Conservation (phyloP, 2,888 invertebrate species). For the Eristalinus aeneus region DNA sequence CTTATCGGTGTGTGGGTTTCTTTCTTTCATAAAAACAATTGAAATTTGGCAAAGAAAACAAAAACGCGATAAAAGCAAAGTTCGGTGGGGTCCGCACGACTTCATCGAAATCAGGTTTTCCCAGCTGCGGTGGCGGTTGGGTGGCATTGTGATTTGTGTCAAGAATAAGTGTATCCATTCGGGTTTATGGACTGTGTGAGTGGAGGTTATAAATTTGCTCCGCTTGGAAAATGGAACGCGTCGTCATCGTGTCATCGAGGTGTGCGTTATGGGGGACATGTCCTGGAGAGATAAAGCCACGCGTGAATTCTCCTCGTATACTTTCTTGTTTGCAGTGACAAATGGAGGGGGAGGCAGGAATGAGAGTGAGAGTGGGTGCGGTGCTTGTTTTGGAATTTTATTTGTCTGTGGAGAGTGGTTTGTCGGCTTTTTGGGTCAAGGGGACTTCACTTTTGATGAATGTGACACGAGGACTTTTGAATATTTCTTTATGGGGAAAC, state of each 20-base stretch:
- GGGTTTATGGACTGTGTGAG: not conserved
- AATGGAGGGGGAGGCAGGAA: not conserved
- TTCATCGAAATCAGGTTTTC: not conserved
- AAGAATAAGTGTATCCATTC: not conserved
- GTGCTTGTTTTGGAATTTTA: not conserved
- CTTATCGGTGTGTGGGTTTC: constrained; percentile 16
- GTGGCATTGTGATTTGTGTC: not conserved
- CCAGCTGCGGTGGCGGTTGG: not conserved
- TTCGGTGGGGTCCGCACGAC: constrained; percentile 23
- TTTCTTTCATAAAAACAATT: not conserved
- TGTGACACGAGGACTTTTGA: no score
- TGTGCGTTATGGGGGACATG: not conserved
- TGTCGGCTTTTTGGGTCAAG: no score
- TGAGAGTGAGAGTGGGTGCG: not conserved
- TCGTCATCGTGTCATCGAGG: not conserved
- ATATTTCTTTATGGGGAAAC: no score
- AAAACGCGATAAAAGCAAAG: constrained; percentile 18
- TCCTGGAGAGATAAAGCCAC: not conserved
- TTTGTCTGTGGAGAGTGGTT: not conserved
- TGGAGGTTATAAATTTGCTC: not conserved
- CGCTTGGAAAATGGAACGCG: not conserved
- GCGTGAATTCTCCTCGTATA: not conserved
- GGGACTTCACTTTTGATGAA: no score
- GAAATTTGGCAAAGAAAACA: constrained; percentile 21
- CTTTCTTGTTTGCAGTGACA: not conserved